Evolutionary conservation across 2,113 vertebrate genomes (phyloP).

Genomic region (Callopanchax toddi): DNA sequence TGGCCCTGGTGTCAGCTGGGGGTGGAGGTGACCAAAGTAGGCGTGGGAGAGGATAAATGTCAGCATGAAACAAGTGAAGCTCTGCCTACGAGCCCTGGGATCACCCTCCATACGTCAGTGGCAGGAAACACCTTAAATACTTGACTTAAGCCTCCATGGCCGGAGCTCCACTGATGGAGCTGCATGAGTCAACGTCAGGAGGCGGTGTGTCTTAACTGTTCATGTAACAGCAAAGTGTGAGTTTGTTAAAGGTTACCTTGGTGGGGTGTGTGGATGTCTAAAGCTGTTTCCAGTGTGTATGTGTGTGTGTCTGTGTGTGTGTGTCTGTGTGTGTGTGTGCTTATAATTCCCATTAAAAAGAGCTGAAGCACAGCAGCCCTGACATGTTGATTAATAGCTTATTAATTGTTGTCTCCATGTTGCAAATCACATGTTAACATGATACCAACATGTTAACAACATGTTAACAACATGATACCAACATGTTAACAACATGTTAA

Average conservation of each 20-base stretch:
- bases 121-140: constrained; percentile 49
- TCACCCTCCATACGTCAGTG: constrained; percentile 36
- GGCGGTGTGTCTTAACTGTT: constrained; percentile 6
- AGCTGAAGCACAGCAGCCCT: constrained; percentile 33
- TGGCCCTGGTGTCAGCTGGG: neutral
- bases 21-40: constrained; percentile 22
- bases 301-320: neutral
- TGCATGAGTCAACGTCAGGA: constrained; percentile 7
- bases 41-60: constrained; percentile 16
- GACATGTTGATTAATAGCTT: constrained; percentile 72
- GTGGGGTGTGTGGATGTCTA: neutral
- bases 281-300: constrained; percentile 16
- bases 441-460: too few species aligned
- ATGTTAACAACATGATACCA: too few species aligned
- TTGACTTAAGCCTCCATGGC: constrained; percentile 49
- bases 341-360: constrained; percentile 11
- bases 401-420: too few species aligned
- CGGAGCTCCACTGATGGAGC: constrained; percentile 45
- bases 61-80: neutral
- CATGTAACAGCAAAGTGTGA: neutral
- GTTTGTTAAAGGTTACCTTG: constrained; percentile 28
- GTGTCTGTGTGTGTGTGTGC: too few species aligned
- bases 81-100: constrained; percentile 2
- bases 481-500: too few species aligned
- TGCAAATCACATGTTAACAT: too few species aligned